Base-by-base conservation (phyloP, 92 coral and sea anemone species). In the Palythoa grandis region DNA sequence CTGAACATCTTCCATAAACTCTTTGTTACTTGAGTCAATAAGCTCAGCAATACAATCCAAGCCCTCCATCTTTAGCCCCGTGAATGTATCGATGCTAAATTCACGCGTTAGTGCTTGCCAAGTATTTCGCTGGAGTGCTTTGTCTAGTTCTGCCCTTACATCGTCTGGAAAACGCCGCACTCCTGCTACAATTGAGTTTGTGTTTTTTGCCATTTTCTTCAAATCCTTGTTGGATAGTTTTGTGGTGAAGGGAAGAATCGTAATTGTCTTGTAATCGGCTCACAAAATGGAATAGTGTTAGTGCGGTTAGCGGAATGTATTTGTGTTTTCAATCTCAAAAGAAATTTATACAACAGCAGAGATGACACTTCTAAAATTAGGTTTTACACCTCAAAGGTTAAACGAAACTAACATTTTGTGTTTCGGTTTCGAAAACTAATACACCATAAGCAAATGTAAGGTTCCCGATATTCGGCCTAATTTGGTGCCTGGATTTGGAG, bases 81-180 rank as follows among this genome's bases (percentile, higher is more conserved):
- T 87, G 15, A 37, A 82, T 16, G 86, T 48, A 48, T 88, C 87
- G 15, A 82, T 47, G 43, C 90, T 82, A 24, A 88, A 88, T 22
- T 82, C 90, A 19, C 87, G 85, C 2, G 90, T 88, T 66, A 88
- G 48, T 11, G 76, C 63, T 67, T 88, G 83, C 87, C 90, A 82
- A 25, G 87, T 73, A 53, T 78, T 60, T 4, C 90, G 56, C 24
- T 63, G 39, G 19, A 88, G 38, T 10, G 86, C 52, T 77, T 50
- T 73, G 82, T 88, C 65, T 0, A 88, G 68, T 19, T 88, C 90
- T 13, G 70, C 87, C 14, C 87, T 77, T 22, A 74, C 77, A 24
- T 88, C 87, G 14, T 40, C 87, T 10, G 90, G 90, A 63, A 88
- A 82, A n/a, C 87, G 87, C 3, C 77, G 78, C 13, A 82, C 43